Percentiles rank a stretch among this genome's conserved stretches.
Conservation (phyloP, 2,113 vertebrate species). For the Leptodactylus fuscus region DNA sequence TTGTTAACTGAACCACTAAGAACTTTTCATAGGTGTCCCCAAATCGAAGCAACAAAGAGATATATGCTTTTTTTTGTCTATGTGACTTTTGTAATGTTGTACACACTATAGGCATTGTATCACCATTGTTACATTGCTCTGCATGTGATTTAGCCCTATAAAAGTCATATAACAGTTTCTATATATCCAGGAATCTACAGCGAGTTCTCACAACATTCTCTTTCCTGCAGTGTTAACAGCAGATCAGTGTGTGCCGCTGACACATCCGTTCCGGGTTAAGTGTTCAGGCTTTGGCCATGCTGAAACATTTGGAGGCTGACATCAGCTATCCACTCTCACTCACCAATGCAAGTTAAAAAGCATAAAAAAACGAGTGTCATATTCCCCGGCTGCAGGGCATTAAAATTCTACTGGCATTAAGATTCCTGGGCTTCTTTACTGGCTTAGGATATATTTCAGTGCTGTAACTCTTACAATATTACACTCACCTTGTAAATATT, state of each 20-base stretch:
- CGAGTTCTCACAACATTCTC: conserved; percentile 48
- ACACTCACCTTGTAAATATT: conserved; percentile 70
- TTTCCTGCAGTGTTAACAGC: conserved; percentile 9
- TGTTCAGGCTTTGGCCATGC: neutral
- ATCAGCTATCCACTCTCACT: conserved; percentile 9
- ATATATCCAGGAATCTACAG: conserved; percentile 38
- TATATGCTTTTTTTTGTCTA: too few relatives aligned
- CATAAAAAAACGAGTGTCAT: conserved; percentile 49
- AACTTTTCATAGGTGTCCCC: neutral
- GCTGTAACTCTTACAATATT: conserved; percentile 64
- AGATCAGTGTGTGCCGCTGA: neutral
- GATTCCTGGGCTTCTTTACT: conserved; percentile 58
- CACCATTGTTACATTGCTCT: too few relatives aligned
- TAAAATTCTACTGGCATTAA: conserved; percentile 70
- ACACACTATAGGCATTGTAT: neutral
- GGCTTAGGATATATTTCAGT: conserved; percentile 70
- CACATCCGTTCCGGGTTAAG: neutral
- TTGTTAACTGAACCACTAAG: neutral
- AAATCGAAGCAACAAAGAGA: neutral
- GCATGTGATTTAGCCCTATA: neutral
- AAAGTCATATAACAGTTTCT: neutral
- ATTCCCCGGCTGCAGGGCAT: conserved; percentile 65
- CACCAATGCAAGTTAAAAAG: conserved; percentile 26
- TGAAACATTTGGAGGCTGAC: conserved; percentile 54
- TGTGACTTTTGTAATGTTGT: neutral